These are phyloP conservation scores for Cheilosia impressa DNA, from an alignment of 2,888 invertebrate genomes.

Conservation along the genomic window DNA sequence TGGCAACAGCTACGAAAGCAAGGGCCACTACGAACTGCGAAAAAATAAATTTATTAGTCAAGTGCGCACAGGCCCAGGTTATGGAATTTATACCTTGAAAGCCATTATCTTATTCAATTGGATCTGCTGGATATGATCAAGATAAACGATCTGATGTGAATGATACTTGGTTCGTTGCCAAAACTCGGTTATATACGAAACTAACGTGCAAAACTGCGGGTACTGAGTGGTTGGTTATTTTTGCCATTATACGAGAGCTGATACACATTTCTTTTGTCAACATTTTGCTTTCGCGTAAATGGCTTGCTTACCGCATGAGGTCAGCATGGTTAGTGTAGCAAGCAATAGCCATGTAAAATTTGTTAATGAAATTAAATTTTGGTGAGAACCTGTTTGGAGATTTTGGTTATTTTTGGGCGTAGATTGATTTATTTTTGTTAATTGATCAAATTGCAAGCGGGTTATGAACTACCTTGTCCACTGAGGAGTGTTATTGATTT, in stretches of 20 bases:
- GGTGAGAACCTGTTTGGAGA: conserved; percentile 43
- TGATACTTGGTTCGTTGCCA: conserved; percentile 36
- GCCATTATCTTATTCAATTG: conserved; percentile 35
- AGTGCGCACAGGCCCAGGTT: too few species aligned
- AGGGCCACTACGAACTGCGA: conserved; percentile 41
- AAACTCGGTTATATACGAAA: conserved; percentile 54
- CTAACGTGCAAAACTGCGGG: too few species aligned
- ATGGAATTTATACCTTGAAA: conserved; percentile 34
- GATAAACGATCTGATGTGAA: conserved; percentile 33
- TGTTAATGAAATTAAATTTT: conserved; percentile 29
- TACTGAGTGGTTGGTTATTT: too few species aligned
- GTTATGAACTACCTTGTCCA: conserved; percentile 22
- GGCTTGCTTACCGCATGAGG: conserved; percentile 17
- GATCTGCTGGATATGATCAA: conserved; percentile 18
- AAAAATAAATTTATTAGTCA: too few species aligned
- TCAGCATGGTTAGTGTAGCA: conserved; percentile 13
- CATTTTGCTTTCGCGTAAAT: conserved; percentile 21
- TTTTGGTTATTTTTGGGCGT: conserved; percentile 34
- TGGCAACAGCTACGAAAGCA: conserved; percentile 37
- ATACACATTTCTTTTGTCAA: conserved; percentile 43
- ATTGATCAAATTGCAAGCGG: conserved; percentile 9
- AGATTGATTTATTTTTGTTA: conserved; percentile 39
- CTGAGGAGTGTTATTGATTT: conserved; percentile 14
- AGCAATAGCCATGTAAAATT: conserved; percentile 6
- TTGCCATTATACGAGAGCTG: too few species aligned